Conservation (phyloP, 2,113 vertebrate species). For the Rousettus leschenaultii region DNA sequence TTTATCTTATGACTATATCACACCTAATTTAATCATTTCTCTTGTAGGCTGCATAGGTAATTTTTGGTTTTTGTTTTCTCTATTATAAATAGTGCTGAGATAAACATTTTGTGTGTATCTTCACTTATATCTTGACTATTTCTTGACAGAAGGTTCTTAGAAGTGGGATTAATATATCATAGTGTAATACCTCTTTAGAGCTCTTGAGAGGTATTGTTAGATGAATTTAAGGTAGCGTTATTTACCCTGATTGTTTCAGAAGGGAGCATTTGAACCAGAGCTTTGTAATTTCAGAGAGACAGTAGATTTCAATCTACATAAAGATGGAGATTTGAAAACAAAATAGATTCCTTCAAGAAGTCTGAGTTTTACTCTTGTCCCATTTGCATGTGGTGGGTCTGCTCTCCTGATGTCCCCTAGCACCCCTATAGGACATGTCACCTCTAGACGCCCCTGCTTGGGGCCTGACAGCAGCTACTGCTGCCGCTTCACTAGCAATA, state of each 20-base stretch:
- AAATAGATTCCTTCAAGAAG: neutral
- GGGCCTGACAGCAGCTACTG: neutral
- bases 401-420: neutral
- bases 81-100: neutral
- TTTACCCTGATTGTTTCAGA: neutral
- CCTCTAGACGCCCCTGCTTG: too few species aligned
- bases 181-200: neutral
- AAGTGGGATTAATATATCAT: neutral
- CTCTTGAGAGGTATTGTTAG: neutral
- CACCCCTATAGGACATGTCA: too few species aligned
- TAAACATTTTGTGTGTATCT: neutral
- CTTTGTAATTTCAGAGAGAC: neutral
- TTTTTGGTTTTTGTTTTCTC: neutral
- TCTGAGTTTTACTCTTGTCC: neutral
- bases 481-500: fast-evolving
- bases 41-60: neutral
- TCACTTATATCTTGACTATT: neutral
- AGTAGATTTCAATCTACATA: neutral
- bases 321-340: neutral
- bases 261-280: neutral
- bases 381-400: neutral
- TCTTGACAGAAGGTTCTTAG: neutral
- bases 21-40: neutral
- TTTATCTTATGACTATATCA: neutral
- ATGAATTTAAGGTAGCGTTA: neutral